Evolutionary conservation across 2,797 vertebrate species (phyloP), one percentile per base, ranked within the genome.

Genomic region (Sebastes taczanowskii): DNA sequence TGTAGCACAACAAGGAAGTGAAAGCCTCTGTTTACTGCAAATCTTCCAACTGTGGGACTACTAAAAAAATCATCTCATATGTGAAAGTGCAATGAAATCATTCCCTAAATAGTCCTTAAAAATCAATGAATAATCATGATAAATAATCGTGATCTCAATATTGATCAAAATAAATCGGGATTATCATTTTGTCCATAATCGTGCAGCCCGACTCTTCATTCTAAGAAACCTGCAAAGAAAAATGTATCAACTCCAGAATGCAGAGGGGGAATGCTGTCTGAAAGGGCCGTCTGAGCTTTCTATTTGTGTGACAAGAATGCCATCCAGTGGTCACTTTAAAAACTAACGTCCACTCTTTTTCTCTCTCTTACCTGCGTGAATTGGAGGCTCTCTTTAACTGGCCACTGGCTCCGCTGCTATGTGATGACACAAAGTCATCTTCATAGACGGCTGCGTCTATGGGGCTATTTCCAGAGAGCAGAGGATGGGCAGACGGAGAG

Each of bases 341-440:
- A 83, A 84, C 8, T n/a, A 2, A 29, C 1, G 1, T 38, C 1
- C 6, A 30, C 3, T 10, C 11, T 30, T 22, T 11, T 23, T 14
- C 6, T 11, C 18, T 61, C 11, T 52, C 73, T 86, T 96, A 99
- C 98, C 97, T 97, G 83, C 92, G 94, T 55, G 96, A 95, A 77
- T 77, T 90, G 77, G 91, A 73, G 78, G 92, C 82, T 87, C 90
- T 97, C 84, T 86, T 97, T 27, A 95, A 94, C 69, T 95, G 92
- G 74, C 94, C 95, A 73, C 92, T 95, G 77, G 91, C 94, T 78
- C 92, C 94, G 71, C 95, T 98, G 83, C 95, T 95, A 29, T 95
- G 93, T 0, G 95, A 96, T 0, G 97, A 98, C 52, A 95, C 88
- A 92, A 99, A 99, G 83, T 99, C 98, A 80, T 98, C 97, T 83